Conservation (phyloP, 2,113 vertebrate species). For the Mus musculus region DNA sequence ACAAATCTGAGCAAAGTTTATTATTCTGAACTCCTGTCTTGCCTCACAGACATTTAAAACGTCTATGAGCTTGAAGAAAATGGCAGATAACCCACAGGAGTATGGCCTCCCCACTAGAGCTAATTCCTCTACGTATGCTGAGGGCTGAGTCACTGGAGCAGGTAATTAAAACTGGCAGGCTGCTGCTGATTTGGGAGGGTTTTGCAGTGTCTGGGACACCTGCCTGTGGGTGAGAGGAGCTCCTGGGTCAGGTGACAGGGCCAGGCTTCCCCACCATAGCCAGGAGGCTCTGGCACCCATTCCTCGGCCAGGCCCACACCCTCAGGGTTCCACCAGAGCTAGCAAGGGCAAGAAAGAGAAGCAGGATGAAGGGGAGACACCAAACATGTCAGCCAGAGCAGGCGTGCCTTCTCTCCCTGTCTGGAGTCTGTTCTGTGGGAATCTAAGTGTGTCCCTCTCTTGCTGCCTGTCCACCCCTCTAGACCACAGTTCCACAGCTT, state of each 20-base stretch:
- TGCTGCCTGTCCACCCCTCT: no score
- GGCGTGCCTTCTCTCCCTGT: rapidly evolving
- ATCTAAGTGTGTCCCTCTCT: no score
- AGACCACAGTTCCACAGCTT: background rate
- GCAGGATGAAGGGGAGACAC: rapidly evolving
- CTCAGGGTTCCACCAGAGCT: background rate
- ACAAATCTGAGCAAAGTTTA: conserved; percentile 56
- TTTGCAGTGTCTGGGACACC: background rate
- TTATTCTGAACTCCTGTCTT: conserved; percentile 38
- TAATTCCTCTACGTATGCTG: conserved; percentile 8
- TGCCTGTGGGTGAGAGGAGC: background rate
- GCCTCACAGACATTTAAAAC: conserved; percentile 26
- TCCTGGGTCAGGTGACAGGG: no score
- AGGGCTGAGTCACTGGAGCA: conserved; percentile 54
- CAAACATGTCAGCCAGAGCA: rapidly evolving
- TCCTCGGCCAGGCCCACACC: background rate
- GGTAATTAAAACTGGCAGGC: conserved; percentile 60
- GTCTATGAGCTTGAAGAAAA: conserved; percentile 36
- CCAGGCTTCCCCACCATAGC: background rate
- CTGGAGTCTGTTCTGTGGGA: rapidly evolving
- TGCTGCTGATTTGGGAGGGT: background rate
- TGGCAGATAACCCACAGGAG: conserved; percentile 3
- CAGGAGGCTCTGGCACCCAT: background rate
- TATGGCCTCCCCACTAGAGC: conserved; percentile 43
- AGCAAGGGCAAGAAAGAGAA: background rate